A percentile compares a stretch with the other conserved stretches of the same genome.
Evolutionary conservation across 2,888 invertebrate genomes (phyloP).

Genomic region (Syrista parreyssii): DNA sequence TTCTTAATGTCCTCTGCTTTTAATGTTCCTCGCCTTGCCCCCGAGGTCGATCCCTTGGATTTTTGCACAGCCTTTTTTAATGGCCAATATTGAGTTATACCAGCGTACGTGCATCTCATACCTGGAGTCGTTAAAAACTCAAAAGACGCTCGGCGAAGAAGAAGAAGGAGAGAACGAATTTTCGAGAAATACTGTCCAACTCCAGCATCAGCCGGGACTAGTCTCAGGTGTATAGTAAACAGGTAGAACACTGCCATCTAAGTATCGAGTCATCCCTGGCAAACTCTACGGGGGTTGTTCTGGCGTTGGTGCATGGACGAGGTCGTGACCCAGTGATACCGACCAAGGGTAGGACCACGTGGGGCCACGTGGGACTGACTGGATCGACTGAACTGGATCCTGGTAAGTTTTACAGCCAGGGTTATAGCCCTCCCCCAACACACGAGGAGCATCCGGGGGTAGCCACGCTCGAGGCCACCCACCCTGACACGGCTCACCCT

Average conservation of each 20-base stretch:
- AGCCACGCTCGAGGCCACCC: conserved; percentile 20
- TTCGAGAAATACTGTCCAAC: too few relatives aligned
- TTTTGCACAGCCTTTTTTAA: conserved; percentile 55
- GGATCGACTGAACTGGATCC: conserved; percentile 44
- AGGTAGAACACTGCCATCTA: too few relatives aligned
- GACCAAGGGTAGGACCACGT: conserved; percentile 23
- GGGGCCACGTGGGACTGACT: conserved; percentile 26
- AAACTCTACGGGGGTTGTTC: conserved; percentile 4
- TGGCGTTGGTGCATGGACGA: conserved; percentile 27
- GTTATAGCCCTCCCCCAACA: conserved; percentile 36
- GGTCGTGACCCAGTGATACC: conserved; percentile 38
- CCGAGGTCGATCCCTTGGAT: conserved; percentile 62
- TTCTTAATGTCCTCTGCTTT: conserved; percentile 65
- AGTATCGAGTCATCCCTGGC: too few relatives aligned
- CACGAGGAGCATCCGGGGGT: conserved; percentile 9
- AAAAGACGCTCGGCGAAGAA: conserved; percentile 21
- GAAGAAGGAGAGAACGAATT: conserved; percentile 10
- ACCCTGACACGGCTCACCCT: conserved; percentile 24
- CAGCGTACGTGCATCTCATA: conserved; percentile 49
- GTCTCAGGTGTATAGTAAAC: too few relatives aligned
- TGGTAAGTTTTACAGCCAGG: conserved; percentile 46
- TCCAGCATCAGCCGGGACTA: too few relatives aligned
- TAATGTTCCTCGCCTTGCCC: conserved; percentile 61
- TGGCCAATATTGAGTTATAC: conserved; percentile 63
- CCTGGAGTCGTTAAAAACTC: conserved; percentile 50